Conservation (phyloP, 2,888 invertebrate species). For the Mechanitis messenoides region DNA sequence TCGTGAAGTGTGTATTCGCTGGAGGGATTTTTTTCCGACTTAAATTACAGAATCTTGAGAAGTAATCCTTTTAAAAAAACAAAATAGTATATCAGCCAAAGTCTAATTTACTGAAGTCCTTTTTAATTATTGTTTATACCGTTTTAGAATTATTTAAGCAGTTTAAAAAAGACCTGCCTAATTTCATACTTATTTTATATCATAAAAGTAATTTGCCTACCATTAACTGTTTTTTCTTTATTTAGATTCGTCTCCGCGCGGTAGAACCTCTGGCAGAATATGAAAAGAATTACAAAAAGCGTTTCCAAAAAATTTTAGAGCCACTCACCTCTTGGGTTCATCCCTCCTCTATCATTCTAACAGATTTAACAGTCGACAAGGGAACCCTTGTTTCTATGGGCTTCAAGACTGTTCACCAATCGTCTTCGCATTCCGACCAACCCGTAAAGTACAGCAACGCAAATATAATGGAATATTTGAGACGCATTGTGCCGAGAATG, state of each 20-base stretch:
- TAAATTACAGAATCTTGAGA: too few relatives aligned
- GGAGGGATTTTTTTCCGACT: background rate
- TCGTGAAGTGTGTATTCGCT: too few relatives aligned
- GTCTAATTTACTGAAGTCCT: too few relatives aligned
- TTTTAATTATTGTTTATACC: too few relatives aligned
- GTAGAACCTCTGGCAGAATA: conserved; percentile 88
- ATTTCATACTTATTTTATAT: too few relatives aligned
- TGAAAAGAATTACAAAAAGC: conserved; percentile 86
- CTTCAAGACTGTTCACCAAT: conserved; percentile 85
- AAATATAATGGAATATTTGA: conserved; percentile 90
- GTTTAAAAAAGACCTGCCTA: too few relatives aligned
- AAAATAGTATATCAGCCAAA: too few relatives aligned
- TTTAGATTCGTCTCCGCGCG: conserved; percentile 83
- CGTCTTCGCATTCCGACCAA: conserved; percentile 63
- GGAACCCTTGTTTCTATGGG: conserved; percentile 86
- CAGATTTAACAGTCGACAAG: conserved; percentile 90
- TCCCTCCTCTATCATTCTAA: conserved; percentile 84
- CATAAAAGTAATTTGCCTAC: background rate
- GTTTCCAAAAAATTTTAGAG: conserved; percentile 89
- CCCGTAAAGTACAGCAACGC: conserved; percentile 79
- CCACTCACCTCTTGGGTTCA: conserved; percentile 88
- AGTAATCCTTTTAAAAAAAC: too few relatives aligned
- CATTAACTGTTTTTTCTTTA: background rate
- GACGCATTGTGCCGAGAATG: conserved; percentile 91
- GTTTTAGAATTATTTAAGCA: too few relatives aligned